A percentile compares a stretch with the other conserved stretches of the same genome.
Conservation (phyloP, 2,888 invertebrate genomes). For the Erebia palarica region DNA sequence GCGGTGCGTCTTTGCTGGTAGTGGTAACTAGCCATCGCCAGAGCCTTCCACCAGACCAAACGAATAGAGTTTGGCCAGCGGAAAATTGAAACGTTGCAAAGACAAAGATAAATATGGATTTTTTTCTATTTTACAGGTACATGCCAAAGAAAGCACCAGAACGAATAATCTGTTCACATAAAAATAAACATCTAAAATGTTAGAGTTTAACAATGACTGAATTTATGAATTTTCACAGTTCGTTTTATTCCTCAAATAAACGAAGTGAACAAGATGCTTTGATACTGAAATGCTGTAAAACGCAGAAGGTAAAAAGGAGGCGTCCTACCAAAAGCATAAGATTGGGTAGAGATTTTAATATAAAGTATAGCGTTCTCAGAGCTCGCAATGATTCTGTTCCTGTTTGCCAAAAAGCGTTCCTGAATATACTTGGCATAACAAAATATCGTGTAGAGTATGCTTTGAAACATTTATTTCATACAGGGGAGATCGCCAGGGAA, state of each 20-base stretch:
- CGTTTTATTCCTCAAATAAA: neutral
- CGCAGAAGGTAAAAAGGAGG: neutral
- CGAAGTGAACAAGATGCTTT: neutral
- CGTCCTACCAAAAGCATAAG: neutral
- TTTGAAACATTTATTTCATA: conserved; percentile 11
- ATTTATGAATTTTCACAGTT: neutral
- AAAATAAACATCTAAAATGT: too few relatives aligned
- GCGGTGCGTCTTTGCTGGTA: too few relatives aligned
- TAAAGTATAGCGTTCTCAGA: neutral
- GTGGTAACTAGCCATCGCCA: too few relatives aligned
- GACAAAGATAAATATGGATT: too few relatives aligned
- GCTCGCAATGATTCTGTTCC: neutral
- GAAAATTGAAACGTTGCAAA: too few relatives aligned
- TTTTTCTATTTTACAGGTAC: too few relatives aligned
- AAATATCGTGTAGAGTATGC: neutral
- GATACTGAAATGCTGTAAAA: neutral
- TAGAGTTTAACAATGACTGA: neutral
- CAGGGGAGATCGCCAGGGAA: neutral
- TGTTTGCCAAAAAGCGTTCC: neutral
- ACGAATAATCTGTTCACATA: too few relatives aligned
- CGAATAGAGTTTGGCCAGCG: too few relatives aligned
- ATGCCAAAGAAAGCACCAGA: too few relatives aligned
- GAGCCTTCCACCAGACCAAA: too few relatives aligned
- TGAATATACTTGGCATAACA: neutral
- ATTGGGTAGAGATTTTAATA: neutral